Evolutionary conservation across 2,888 invertebrate species (phyloP), one percentile per base, ranked within the genome.

Genomic region (Synanthedon tipuliformis): DNA sequence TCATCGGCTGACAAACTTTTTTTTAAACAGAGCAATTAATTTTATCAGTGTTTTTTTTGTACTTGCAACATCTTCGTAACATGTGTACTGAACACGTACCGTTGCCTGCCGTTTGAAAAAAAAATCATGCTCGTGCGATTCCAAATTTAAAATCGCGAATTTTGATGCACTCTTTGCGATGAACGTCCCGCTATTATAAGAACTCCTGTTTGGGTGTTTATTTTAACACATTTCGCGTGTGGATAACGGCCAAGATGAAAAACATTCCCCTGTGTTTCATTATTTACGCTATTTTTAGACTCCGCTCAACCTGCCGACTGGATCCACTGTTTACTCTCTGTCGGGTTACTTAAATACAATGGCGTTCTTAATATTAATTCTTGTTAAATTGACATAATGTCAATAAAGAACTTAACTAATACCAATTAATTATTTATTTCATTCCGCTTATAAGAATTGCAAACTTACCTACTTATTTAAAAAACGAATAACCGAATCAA

Each of bases 191-290:
- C 80, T 85, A 85, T 82, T 81, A 81, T 74, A 81, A 86, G 79
- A 34, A 79, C 75, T 74, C 60, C 34, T 73, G 80, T 84, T 82
- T 84, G 71, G 79, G 71, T 83, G 79, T 85, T 86, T 87, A 83
- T 84, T 85, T 81, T 87, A 85, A 83, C 86, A 81, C 82, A 83
- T 83, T 87, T 86, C 71, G 87, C 86, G 78, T 78, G 74, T 76
- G 78, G 53, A 81, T 81, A 86, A 82, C 83, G 75, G 73, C 71
- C 68, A 82, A 83, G 86, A 86, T 85, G 85, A 85, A 85, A 85
- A 85, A 86, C 87, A 87, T 83, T 85, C 81, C 79, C 87, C 85
- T 79, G 84, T 74, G 81, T 82, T 85, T 86, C 82, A 85, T 85
- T 85, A 83, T 84, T 83, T 76, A 71, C 34, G 77, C 72, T 87